Evolutionary conservation across 2,113 vertebrate species (phyloP).

Genomic region (Mixornis gularis): DNA sequence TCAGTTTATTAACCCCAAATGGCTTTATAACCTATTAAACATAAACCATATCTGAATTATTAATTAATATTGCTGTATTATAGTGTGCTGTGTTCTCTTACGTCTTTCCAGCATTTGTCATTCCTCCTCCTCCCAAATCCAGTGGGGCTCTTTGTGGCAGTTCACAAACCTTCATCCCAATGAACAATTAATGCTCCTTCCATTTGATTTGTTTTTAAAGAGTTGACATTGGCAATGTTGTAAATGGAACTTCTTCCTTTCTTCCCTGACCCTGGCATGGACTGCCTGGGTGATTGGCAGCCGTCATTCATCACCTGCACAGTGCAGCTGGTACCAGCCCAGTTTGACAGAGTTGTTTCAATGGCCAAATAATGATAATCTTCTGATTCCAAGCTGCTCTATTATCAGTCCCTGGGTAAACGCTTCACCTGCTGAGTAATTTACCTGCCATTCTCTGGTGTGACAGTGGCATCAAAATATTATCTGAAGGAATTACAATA

Average conservation of each 20-base stretch:
- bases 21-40: constrained; percentile 3
- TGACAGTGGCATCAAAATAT: neutral
- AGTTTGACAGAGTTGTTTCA: neutral
- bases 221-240: neutral
- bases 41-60: neutral
- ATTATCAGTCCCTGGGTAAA: neutral
- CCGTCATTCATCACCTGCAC: neutral
- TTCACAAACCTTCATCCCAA: neutral
- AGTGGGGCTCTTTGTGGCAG: neutral
- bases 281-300: neutral
- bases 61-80: neutral
- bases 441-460: neutral
- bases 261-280: neutral
- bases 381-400: neutral
- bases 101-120: neutral
- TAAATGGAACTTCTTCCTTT: neutral
- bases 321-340: neutral
- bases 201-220: neutral
- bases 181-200: neutral
- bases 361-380: neutral
- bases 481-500: neutral
- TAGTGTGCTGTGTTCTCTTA: neutral
- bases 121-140: neutral
- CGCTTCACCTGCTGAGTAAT: neutral
- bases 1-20: constrained; percentile 15